Base-by-base conservation (phyloP, 2,113 vertebrate genomes). In the Stomatorhinus ivindoensis region DNA sequence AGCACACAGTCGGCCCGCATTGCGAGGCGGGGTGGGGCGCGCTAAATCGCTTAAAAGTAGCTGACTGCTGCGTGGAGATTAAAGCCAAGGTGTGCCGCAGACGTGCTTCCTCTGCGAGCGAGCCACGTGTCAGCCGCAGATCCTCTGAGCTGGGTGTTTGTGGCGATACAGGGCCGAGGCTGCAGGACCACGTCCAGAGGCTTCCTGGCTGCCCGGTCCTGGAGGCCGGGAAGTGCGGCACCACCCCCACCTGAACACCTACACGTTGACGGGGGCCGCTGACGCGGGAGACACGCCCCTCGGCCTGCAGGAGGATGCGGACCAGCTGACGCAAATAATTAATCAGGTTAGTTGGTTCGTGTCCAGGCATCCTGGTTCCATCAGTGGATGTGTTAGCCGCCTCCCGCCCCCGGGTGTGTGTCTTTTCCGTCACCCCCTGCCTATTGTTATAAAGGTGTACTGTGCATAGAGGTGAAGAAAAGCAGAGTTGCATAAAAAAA, bases 211-310 rank as follows among this genome's bases (percentile, higher is more conserved):
- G 0, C 93, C 95, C 53, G 94, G 95, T 39, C 93, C 92, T 0
- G 97, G 94, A 5, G 94, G 96, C 88, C 94, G 92, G 90, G 94
- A 95, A 0, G 94, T 97, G 88, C 96, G 95, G 92, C 94, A 97
- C 92, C 96, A 97, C 90, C 96, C 95, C 0, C 92, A 93, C 39
- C 92, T 98, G 53, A 94, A 96, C 89, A 93, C 98, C 90, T 98
- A 98, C 92, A 96, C 96, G 2, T 93, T 99, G 90, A 98, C 97
- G 0, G 94, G 94, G 5, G 95, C 93, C 91, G 83, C 90, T 17
- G 91, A 24, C 85, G 92, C 94, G 0, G 94, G 95, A 42, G n/a
- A 9, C 0, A 8, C 90, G 0, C 89, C 93, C 42, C 93, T 91
- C 10, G 94, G 61, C 93, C 93, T 97, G 92, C 95, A 96, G 90